Evolutionary conservation across 2,797 vertebrate species (phyloP).

Genomic region (Orestias chungarensis): DNA sequence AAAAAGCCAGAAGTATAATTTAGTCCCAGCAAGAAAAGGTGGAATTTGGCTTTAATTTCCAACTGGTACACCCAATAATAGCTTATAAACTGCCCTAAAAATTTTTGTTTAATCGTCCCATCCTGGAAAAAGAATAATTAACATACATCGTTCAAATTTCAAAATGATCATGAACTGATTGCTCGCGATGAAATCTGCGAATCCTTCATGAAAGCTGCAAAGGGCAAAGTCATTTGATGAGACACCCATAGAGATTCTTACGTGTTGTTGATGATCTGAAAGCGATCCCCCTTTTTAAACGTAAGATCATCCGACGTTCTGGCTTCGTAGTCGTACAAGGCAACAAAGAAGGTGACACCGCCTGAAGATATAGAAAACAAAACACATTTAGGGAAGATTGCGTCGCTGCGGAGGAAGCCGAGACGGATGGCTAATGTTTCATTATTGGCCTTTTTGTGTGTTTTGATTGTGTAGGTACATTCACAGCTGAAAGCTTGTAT

Average conservation of each 20-base stretch:
- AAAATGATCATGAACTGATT: neutral
- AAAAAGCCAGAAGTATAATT: neutral
- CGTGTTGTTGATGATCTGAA: slow-evolving; percentile 99
- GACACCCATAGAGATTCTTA: slow-evolving; percentile 66
- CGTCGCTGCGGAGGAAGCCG: neutral
- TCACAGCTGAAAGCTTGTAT: neutral
- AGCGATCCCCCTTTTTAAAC: slow-evolving; percentile 95
- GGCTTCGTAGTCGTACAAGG: slow-evolving; percentile 98
- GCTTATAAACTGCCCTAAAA: neutral
- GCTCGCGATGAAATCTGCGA: slow-evolving; percentile 22
- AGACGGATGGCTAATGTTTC: slow-evolving; percentile 16
- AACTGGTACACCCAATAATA: neutral
- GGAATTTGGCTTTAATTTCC: slow-evolving; percentile 4
- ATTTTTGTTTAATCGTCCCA: neutral
- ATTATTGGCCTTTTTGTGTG: slow-evolving; percentile 37
- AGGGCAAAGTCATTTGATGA: neutral
- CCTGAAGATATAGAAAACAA: slow-evolving; percentile 72
- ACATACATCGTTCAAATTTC: neutral
- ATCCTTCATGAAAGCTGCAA: slow-evolving; percentile 20
- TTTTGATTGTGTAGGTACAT: neutral
- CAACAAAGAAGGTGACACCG: slow-evolving; percentile 95
- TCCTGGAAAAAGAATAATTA: neutral
- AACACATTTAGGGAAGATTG: neutral
- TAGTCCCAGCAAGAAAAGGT: neutral
- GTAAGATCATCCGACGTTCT: slow-evolving; percentile 95